Evolutionary conservation across 2,113 vertebrate species (phyloP), one percentile per base, ranked within the genome.

Genomic region (Mohoua ochrocephala): DNA sequence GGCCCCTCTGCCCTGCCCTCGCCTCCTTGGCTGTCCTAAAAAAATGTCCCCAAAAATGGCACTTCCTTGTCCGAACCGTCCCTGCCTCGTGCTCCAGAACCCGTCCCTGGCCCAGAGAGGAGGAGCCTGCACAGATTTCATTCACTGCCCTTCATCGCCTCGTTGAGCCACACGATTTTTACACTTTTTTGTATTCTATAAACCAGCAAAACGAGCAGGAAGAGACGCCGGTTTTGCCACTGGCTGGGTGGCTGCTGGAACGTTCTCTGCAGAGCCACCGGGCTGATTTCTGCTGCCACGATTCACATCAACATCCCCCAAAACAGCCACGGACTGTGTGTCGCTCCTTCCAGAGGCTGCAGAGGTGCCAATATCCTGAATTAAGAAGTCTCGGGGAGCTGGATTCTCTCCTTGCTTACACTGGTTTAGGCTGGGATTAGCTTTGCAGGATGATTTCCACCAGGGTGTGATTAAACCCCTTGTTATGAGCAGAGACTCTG

Each of bases 241-340:
- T 71, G 88, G 33, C 37, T 71, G 31, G 41, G 3, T 6, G 11
- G 45, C 56, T 79, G 64, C 22, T 37, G 28, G 75, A 59, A 45
- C 3, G 14, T 31, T 41, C 26, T 41, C 37, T 52, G 67, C 53
- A 50, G 37, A 92, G 28, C 35, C 77, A 57, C 50, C 75, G n/a
- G 35, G 50, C 10, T 53, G 52, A 67, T 39, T 74, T 37, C 56
- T 84, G 39, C 30, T 47, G 10, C 33, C 26, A n/a, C 37, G 44
- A 13, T 49, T 77, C 80, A 67, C 13, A 14, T 13, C 60, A 28
- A n/a, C 15, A 21, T 18, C 44, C 60, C 39, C 41, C 15, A 65
- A 57, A 44, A 15, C 4, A 4, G 2, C 52, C 57, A 13, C 2
- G 30, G 49, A 7, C 1, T 5, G 1, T 15, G 1, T 15, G 5